These are phyloP conservation scores for Silurus lanzhouensis DNA, from an alignment of 2,797 vertebrate genomes.

Conservation along the genomic window DNA sequence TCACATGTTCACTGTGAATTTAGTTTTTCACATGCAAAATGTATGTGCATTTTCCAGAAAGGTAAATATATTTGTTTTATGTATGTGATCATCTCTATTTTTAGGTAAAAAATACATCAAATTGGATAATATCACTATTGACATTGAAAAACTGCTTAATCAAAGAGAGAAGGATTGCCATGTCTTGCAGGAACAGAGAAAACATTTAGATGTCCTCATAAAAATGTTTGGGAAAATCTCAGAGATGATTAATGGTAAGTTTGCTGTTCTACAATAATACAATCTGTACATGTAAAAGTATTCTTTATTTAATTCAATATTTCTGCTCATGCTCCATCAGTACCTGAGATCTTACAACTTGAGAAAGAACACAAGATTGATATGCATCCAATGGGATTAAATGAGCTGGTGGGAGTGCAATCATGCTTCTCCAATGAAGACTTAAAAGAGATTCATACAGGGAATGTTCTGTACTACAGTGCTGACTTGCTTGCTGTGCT, in stretches of 20 bases:
- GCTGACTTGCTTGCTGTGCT: slow-evolving; percentile 41
- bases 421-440: slow-evolving; percentile 49
- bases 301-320: background rate
- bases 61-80: background rate
- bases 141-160: slow-evolving; percentile 57
- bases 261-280: background rate
- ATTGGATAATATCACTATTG: slow-evolving; percentile 38
- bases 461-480: slow-evolving; percentile 63
- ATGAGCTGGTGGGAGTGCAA: slow-evolving; percentile 63
- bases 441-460: background rate
- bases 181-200: slow-evolving; percentile 49
- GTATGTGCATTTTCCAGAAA: background rate
- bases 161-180: slow-evolving; percentile 66
- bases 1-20: background rate
- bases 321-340: slow-evolving; percentile 56
- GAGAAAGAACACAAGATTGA: slow-evolving; percentile 62
- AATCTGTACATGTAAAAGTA: background rate
- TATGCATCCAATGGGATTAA: slow-evolving; percentile 55
- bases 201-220: slow-evolving; percentile 66
- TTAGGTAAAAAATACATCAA: slow-evolving; percentile 62
- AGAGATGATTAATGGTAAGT: slow-evolving; percentile 68
- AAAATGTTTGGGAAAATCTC: slow-evolving; percentile 74
- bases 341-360: slow-evolving; percentile 63
- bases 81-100: slow-evolving; percentile 24
- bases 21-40: background rate